These are phyloP conservation scores for Lutraria lutraria DNA, from an alignment of 2,888 invertebrate species.

Conservation along the genomic window DNA sequence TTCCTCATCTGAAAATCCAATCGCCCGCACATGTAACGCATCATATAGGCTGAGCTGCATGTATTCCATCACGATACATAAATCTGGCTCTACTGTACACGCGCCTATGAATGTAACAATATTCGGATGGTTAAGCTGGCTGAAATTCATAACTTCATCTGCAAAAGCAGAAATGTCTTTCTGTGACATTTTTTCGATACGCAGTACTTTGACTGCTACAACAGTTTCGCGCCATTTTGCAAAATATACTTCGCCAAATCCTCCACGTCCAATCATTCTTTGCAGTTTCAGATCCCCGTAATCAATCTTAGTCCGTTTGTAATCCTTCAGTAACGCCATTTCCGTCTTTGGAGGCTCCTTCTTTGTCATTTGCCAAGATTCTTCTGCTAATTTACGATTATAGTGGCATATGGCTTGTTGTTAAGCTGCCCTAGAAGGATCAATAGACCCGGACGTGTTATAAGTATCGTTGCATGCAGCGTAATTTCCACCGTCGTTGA, in stretches of 20 bases:
- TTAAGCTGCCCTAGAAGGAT: neutral
- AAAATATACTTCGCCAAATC: slow-evolving; percentile 63
- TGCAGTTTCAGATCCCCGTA: slow-evolving; percentile 30
- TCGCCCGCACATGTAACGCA: slow-evolving; percentile 51
- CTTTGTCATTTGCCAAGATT: neutral
- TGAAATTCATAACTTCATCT: slow-evolving; percentile 54
- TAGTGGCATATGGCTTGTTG: slow-evolving; percentile 18
- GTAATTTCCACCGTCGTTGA: neutral
- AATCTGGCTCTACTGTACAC: slow-evolving; percentile 52
- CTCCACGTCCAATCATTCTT: slow-evolving; percentile 63
- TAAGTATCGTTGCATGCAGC: neutral
- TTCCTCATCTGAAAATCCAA: slow-evolving; percentile 61
- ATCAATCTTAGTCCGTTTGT: neutral
- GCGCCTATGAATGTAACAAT: slow-evolving; percentile 68
- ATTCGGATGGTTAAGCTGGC: slow-evolving; percentile 61
- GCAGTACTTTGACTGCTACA: slow-evolving; percentile 67
- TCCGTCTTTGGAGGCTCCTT: slow-evolving; percentile 24
- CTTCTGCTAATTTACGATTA: neutral
- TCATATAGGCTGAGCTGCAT: slow-evolving; percentile 68
- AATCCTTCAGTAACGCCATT: neutral
- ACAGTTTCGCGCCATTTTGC: slow-evolving; percentile 63
- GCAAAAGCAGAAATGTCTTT: slow-evolving; percentile 53
- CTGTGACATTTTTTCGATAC: slow-evolving; percentile 57
- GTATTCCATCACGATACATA: slow-evolving; percentile 68
- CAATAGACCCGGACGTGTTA: neutral